Base-by-base conservation (phyloP, 1,140 invertebrate species). In the Cyclina sinensis region DNA sequence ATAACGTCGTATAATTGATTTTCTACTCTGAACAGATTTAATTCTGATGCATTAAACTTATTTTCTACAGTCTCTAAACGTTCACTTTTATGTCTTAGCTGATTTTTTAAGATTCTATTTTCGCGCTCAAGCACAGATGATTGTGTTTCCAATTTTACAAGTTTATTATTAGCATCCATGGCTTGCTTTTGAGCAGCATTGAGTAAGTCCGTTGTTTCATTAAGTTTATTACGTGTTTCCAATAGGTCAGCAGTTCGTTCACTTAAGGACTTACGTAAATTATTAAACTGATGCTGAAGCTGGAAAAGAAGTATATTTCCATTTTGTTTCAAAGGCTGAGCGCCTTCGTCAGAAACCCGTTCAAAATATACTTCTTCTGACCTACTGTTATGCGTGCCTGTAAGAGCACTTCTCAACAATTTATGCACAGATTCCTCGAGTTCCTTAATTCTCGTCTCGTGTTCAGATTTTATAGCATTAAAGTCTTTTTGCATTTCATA, bases 371-470 rank as follows among this genome's bases (percentile, higher is more conserved):
- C 65, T 2, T 43, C 65, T 39, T 35, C 39, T 12, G 37, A 24
- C 16, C 30, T 4, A 24, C 16, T 11, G 30, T 37, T 48, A 9
- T 27, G n/a, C 3, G 21, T 37, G n/a, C 73, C 68, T n/a, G 59
- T 12, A n/a, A 88, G 65, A 18, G 78, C 76, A 57, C 54, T 81
- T 27, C 86, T 46, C 2, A 88, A 30, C 11, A 88, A 62, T 18
- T 30, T 88, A 39, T 88, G 86, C 12, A 88, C 70, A 5, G 86
- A 88, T 30, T 24, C 62, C 68, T 88, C 86, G n/a, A 88, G 68
- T 39, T 88, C 86, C 48, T 88, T 88, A 11, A 88, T 70, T 16
- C 86, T 68, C 7, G 68, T 70, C 30, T 88, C 86, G 30, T 88
- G 86, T 27, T 88, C 86, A 46, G 62, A 32, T 81, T 81, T 88